phyloP scores from a whole-genome alignment of 2,113 vertebrate genomes.

The Chloroceryle aenea region DNA sequence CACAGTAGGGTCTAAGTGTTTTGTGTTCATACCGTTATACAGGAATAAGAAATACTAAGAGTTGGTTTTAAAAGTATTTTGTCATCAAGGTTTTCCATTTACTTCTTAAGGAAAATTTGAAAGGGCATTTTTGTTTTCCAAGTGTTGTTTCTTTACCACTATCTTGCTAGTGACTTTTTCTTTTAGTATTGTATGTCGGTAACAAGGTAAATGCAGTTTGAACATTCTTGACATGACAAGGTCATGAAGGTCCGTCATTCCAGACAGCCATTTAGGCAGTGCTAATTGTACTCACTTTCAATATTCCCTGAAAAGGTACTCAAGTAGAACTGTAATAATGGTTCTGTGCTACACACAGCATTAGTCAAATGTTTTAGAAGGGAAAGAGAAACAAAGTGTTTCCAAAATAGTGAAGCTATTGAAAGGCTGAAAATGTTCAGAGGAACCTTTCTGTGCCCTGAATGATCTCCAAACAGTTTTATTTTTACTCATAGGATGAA shows the following conservation, averaged over 20 bases:
- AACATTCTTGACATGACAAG: background rate
- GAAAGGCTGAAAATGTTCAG: background rate
- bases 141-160: background rate
- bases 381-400: background rate
- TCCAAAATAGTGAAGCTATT: background rate
- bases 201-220: background rate
- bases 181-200: background rate
- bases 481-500: background rate
- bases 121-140: background rate
- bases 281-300: background rate
- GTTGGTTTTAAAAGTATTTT: background rate
- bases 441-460: background rate
- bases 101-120: background rate
- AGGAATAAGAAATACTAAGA: background rate
- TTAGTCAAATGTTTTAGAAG: background rate
- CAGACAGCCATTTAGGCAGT: background rate
- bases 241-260: background rate
- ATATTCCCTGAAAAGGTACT: background rate
- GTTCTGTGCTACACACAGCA: background rate
- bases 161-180: background rate
- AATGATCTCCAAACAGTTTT: background rate
- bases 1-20: background rate
- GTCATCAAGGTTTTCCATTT: background rate
- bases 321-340: background rate
- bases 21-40: background rate